A percentile compares a stretch with the other conserved stretches of the same genome.
These are phyloP conservation scores for Falco novaeseelandiae DNA, from an alignment of 2,797 vertebrate genomes.

Conservation along the genomic window DNA sequence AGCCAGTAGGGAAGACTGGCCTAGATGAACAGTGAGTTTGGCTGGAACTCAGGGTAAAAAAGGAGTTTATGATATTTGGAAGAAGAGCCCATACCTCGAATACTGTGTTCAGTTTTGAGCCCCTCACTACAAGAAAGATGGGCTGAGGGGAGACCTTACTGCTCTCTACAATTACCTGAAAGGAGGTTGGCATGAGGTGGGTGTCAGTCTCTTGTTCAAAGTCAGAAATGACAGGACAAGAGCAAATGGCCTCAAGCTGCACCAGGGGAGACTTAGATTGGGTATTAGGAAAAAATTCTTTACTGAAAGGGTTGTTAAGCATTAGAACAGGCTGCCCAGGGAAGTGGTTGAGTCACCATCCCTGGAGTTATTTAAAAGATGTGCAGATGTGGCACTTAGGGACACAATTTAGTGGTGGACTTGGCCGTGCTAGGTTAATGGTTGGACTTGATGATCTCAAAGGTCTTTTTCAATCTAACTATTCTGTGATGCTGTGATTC, in stretches of 20 bases:
- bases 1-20: background rate
- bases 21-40: background rate
- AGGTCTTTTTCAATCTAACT: background rate
- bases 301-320: background rate
- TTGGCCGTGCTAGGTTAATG: too few relatives aligned
- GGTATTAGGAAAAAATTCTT: background rate
- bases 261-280: background rate
- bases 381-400: too few relatives aligned
- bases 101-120: background rate
- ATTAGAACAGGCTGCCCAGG: background rate
- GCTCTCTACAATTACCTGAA: too few relatives aligned
- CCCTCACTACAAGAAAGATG: background rate
- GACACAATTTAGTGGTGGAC: too few relatives aligned
- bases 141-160: too few relatives aligned
- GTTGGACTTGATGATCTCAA: background rate
- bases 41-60: background rate
- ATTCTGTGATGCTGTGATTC: background rate
- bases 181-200: too few relatives aligned
- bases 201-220: too few relatives aligned
- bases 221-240: too few relatives aligned
- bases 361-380: too few relatives aligned
- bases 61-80: background rate
- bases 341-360: background rate
- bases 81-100: background rate
- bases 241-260: too few relatives aligned